Evolutionary conservation across 2,113 vertebrate genomes (phyloP).

Genomic region (Dolichallabes microphthalmus): DNA sequence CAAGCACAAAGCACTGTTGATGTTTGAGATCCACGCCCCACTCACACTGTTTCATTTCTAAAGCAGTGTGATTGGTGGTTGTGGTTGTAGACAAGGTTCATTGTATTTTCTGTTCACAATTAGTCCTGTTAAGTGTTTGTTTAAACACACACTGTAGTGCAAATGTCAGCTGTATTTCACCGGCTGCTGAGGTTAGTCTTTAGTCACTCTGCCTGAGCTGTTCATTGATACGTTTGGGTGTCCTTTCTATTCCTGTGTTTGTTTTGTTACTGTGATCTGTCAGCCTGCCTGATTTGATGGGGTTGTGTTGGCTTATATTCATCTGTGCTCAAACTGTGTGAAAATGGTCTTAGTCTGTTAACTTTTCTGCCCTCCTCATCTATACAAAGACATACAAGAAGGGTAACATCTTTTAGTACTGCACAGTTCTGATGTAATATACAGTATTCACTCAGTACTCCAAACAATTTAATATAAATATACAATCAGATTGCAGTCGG

Average conservation of each 20-base stretch:
- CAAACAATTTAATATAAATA: too few relatives aligned
- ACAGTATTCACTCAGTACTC: too few relatives aligned
- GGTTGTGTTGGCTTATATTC: neutral
- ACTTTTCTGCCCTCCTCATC: neutral
- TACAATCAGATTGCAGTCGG: too few relatives aligned
- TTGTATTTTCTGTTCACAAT: slow-evolving; percentile 3
- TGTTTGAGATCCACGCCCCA: neutral
- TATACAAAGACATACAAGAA: neutral
- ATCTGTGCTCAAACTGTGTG: neutral
- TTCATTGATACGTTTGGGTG: neutral
- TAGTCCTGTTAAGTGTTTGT: neutral
- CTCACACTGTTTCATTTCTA: neutral
- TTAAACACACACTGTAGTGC: neutral
- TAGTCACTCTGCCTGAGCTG: neutral
- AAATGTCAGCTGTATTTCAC: neutral
- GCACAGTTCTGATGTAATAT: too few relatives aligned
- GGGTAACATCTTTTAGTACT: too few relatives aligned
- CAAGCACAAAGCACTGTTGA: neutral
- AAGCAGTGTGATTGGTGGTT: neutral
- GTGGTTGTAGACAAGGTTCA: neutral
- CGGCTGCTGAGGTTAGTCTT: neutral
- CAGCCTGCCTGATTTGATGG: neutral
- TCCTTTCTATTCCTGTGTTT: neutral
- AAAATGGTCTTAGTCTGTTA: neutral
- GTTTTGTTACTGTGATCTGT: neutral